These are phyloP conservation scores for Dendronephthya gigantea DNA, from an alignment of 64 coral and sea anemone species.

Conservation along the genomic window DNA sequence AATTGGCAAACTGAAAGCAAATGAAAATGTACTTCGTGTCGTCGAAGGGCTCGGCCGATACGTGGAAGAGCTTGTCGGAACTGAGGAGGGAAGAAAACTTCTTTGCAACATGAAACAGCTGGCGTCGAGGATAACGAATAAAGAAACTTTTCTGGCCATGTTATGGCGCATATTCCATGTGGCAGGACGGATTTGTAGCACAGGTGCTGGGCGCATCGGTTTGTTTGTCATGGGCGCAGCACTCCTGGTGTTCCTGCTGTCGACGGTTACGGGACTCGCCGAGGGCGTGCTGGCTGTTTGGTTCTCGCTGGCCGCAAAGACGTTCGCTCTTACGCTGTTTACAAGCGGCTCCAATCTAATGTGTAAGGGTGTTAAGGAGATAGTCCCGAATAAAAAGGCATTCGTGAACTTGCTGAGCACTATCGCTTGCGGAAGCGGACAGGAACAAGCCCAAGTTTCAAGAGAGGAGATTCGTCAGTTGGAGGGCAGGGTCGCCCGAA, in stretches of 20 bases:
- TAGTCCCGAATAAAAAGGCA: not conserved
- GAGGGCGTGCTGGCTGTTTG: not conserved
- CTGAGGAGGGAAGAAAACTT: not conserved
- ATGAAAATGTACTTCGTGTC: not conserved
- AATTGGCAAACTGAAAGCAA: not conserved
- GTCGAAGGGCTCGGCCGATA: not conserved
- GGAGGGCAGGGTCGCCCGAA: not conserved
- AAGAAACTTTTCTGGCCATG: not conserved
- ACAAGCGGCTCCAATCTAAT: not conserved
- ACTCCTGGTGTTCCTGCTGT: not conserved
- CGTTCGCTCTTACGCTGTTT: not conserved
- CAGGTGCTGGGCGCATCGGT: not conserved
- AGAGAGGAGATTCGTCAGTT: not conserved
- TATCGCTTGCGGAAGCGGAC: not conserved
- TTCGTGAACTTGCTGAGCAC: not conserved
- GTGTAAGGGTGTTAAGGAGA: not conserved
- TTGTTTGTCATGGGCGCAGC: not conserved
- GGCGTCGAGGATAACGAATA: not conserved
- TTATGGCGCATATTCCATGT: not conserved
- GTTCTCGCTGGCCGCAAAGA: not conserved
- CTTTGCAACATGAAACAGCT: not conserved
- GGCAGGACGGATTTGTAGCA: not conserved
- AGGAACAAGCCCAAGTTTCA: not conserved
- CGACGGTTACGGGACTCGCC: not conserved
- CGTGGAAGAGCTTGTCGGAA: not conserved